These are phyloP conservation scores for Saccostrea cuccullata DNA, from an alignment of 1,140 invertebrate species.

Conservation along the genomic window DNA sequence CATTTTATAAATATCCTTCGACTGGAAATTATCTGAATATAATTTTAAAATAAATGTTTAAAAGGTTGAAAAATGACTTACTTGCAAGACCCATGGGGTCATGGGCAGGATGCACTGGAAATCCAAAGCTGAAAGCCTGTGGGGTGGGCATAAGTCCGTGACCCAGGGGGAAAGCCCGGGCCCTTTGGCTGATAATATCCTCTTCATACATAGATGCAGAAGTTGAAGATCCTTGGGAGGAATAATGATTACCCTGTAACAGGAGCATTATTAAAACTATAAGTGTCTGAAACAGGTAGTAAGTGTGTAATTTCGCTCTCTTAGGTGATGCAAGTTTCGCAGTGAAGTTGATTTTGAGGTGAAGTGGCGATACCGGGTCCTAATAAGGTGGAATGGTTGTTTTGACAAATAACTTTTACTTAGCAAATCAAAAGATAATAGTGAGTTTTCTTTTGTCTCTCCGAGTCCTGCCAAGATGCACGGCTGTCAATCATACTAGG, in stretches of 20 bases:
- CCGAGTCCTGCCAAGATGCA: conserved; percentile 19
- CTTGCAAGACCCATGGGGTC: conserved; percentile 70
- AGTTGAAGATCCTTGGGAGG: conserved; percentile 38
- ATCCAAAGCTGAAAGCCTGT: conserved; percentile 73
- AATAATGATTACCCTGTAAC: conserved; percentile 54
- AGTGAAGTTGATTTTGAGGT: not conserved
- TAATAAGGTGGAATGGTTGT: conserved; percentile 24
- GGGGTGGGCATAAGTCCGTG: conserved; percentile 71
- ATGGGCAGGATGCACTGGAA: conserved; percentile 71
- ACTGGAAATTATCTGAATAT: not conserved
- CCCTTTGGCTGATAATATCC: conserved; percentile 64
- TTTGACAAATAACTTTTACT: conserved; percentile 46
- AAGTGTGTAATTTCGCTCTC: conserved; percentile 35
- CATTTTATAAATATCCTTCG: not conserved
- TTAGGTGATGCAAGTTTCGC: conserved; percentile 36
- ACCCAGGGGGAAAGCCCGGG: conserved; percentile 68
- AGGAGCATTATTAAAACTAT: conserved; percentile 48
- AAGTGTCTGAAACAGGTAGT: not conserved
- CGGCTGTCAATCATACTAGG: conserved; percentile 33
- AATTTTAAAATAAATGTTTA: not conserved
- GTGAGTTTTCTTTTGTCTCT: conserved; percentile 44
- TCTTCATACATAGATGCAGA: conserved; percentile 66
- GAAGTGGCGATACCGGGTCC: not conserved
- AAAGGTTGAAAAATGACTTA: conserved; percentile 44
- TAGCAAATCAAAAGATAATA: conserved; percentile 37